phyloP scores from a whole-genome alignment of 2,888 invertebrate genomes.

The Glaucopsyche alexis region DNA sequence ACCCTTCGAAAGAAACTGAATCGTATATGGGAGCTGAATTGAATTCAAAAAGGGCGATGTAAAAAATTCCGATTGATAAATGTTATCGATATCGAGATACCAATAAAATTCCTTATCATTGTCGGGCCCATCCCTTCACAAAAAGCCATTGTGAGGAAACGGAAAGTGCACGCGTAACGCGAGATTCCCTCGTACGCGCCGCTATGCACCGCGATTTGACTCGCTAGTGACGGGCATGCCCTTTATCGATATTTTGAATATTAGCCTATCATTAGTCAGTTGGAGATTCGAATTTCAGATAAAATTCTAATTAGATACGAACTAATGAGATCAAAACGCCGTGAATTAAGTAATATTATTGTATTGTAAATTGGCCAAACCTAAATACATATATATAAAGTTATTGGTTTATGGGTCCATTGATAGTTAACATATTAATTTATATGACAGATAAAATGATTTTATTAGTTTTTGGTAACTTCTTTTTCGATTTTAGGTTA shows the following conservation, averaged over 20 bases:
- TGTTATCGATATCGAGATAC: constrained; percentile 17
- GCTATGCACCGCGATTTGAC: constrained; percentile 61
- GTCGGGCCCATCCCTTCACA: constrained; percentile 33
- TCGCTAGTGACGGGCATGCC: constrained; percentile 49
- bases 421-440: too few relatives aligned
- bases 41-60: constrained; percentile 9
- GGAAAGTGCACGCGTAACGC: constrained; percentile 74
- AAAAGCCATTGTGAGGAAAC: constrained; percentile 57
- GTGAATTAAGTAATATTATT: too few relatives aligned
- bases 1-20: background rate
- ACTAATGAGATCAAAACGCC: too few relatives aligned
- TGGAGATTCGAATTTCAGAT: too few relatives aligned
- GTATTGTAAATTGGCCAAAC: too few relatives aligned
- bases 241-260: constrained; percentile 30
- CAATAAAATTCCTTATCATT: constrained; percentile 31
- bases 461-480: too few relatives aligned
- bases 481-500: too few relatives aligned
- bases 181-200: constrained; percentile 64
- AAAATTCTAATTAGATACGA: too few relatives aligned
- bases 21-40: background rate
- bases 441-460: too few relatives aligned
- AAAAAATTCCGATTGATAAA: constrained; percentile 14
- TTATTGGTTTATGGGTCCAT: too few relatives aligned
- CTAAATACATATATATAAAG: too few relatives aligned
- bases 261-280: too few relatives aligned